Base-by-base conservation (phyloP, 2,888 invertebrate genomes). In the Aspidiotus destructor region DNA sequence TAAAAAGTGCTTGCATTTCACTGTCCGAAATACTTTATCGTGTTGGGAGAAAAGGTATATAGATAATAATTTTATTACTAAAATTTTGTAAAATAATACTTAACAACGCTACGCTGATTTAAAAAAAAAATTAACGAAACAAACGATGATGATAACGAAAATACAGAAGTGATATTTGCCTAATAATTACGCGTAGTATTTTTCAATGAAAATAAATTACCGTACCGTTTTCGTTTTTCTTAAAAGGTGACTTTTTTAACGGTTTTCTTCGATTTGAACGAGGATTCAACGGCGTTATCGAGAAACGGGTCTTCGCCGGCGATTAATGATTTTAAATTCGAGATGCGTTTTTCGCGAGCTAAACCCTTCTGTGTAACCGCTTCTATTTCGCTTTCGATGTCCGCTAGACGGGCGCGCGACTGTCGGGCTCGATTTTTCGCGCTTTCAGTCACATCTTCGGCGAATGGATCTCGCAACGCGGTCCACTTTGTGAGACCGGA, bases 311-410 rank as follows among this genome's bases (percentile, higher is more conserved):
- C 78, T 62, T 75, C 79, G 74, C 83, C 88, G 63, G 84, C 86
- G 16, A 88, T 83, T 41, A 89, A 76, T 0, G 86, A 85, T 67
- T 85, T 81, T 42, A 89, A 81, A 65, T 86, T 84, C 0, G 86
- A 86, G 2, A 85, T 83, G 60, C 88, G 83, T 70, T 84, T 84
- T 75, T 89, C 88, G 72, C 88, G 82, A 17, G 84, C 83, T 0
- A 84, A 85, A 74, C 83, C 84, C 74, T 85, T 82, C 74, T 87
- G 86, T 16, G 80, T 84, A 70, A 88, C 78, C 73, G 85, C 86
- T 55, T 84, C 82, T 85, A 88, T 87, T 77, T 89, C 89, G 62
- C 84, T 84, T 74, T 89, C 88, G 57, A 89, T 79, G 74, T 88
- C 88, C 52, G 81, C 81, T 16, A 89, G 78, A 61, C 88, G 82